Base-by-base conservation (phyloP, 2,797 vertebrate species). In the Hippoglossus hippoglossus region DNA sequence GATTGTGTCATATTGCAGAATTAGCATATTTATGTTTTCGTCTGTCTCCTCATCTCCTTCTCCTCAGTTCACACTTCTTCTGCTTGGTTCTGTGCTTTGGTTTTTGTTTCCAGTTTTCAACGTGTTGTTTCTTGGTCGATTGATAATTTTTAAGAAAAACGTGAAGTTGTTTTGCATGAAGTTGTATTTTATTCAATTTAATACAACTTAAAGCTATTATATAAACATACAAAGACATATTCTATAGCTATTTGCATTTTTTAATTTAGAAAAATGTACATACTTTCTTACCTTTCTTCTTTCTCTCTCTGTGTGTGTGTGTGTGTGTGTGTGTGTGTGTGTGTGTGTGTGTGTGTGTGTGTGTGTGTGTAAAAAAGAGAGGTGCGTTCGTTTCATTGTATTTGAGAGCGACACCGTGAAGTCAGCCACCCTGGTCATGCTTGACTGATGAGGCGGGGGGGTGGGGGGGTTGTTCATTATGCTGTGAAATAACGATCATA, bases 381-480 rank as follows among this genome's bases (percentile, higher is more conserved):
- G 47, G 44, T 47, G 44, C 4, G 5, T 47, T 13, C 0, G 19
- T 63, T 73, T 58, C 50, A 63, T 78, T 72, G 44, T 47, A 15
- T 19, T 18, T 19, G 60, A 66, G 46, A 63, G 64, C n/a, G 22
- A 4, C 15, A 5, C 28, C 12, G 7, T 80, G 56, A 79, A 78
- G 71, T 68, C 39, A 41, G 63, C 52, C 78, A 60, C 61, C 66
- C 73, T 50, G 66, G 75, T 80, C 80, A 77, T 68, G 21, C 75
- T 63, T 49, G 64, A 79, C 60, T 74, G 80, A 19, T 7, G 44
- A 6, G 5, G 44, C 6, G 15, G 5, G 16, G 71, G 28, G 68
- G 46, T 12, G 28, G 75, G 55, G 79, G 67, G 73, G 73, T 84
- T n/a, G n/a, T n/a, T 84, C 84, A 82, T 89, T 86, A 79, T 16